Percentiles rank a stretch among this genome's conserved stretches.
These are phyloP conservation scores for Caprella mutica DNA, from an alignment of 2,888 invertebrate species.

Conservation along the genomic window DNA sequence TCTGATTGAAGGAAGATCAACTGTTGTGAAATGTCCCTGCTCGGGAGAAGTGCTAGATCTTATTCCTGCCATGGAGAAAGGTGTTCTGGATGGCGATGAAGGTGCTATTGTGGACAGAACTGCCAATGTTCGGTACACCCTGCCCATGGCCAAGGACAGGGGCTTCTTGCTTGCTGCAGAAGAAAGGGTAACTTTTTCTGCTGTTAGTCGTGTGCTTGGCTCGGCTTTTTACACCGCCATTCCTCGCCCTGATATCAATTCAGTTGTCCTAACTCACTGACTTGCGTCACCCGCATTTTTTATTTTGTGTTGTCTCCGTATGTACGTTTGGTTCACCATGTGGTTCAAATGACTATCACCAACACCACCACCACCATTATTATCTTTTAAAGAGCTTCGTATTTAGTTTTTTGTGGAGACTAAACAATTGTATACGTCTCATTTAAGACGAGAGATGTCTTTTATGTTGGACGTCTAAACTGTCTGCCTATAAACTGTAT, in stretches of 20 bases:
- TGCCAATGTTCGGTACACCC: constrained; percentile 18
- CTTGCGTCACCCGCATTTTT: neutral
- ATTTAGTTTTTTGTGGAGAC: too few species aligned
- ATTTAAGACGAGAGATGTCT: too few species aligned
- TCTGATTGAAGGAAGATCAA: constrained; percentile 47
- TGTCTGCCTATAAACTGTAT: too few species aligned
- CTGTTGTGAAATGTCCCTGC: constrained; percentile 28
- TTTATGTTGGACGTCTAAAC: too few species aligned
- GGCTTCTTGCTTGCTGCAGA: constrained; percentile 81
- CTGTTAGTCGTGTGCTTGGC: neutral
- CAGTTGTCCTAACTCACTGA: too few species aligned
- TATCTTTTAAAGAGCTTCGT: too few species aligned
- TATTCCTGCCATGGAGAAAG: constrained; percentile 19
- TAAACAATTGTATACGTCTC: too few species aligned
- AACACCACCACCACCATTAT: too few species aligned
- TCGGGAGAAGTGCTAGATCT: constrained; percentile 28
- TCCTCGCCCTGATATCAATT: too few species aligned
- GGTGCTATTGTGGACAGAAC: constrained; percentile 24
- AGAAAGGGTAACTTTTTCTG: constrained; percentile 79
- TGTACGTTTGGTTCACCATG: too few species aligned
- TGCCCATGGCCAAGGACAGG: constrained; percentile 66
- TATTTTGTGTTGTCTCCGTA: neutral
- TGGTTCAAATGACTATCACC: too few species aligned
- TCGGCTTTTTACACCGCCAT: too few species aligned
- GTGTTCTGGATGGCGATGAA: constrained; percentile 27